Evolutionary conservation across 92 coral and sea anemone genomes (phyloP).

Genomic region (Porites cylindrica): DNA sequence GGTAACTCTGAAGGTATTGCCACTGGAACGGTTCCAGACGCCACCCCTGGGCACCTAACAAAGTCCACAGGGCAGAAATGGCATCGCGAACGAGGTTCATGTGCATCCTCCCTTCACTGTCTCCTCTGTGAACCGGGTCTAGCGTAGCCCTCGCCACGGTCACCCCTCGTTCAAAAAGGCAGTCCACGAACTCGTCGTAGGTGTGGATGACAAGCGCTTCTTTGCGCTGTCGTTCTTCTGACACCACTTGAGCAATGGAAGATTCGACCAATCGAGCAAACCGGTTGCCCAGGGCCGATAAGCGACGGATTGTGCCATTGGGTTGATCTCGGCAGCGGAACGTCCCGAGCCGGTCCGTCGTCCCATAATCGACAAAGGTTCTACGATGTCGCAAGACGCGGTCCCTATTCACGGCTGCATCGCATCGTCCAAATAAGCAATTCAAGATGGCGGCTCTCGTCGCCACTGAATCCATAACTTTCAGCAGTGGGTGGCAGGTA

Average conservation of each 20-base stretch:
- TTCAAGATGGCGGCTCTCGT: neutral
- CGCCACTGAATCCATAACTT: neutral
- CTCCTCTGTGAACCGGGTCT: neutral
- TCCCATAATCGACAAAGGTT: constrained; percentile 1
- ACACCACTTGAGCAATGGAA: neutral
- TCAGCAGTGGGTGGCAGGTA: neutral
- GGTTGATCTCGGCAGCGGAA: neutral
- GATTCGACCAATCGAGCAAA: constrained; percentile 11
- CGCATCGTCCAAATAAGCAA: neutral
- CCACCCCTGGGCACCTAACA: neutral
- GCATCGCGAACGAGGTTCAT: constrained; percentile 6
- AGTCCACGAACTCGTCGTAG: neutral
- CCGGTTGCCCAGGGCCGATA: constrained; percentile 23
- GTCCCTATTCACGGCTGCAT: neutral
- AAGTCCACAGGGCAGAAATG: neutral
- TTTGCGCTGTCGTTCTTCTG: constrained; percentile 1
- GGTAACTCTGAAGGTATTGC: constrained; percentile 17
- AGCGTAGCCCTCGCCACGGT: constrained; percentile 4
- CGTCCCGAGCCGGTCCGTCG: constrained; percentile 6
- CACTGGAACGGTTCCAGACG: constrained; percentile 24
- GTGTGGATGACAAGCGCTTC: neutral
- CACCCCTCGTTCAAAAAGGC: constrained; percentile 12
- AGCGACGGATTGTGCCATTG: neutral
- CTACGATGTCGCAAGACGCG: constrained; percentile 12
- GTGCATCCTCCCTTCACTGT: neutral